Percentiles rank a stretch among this genome's conserved stretches.
phyloP scores from a whole-genome alignment of 2,797 vertebrate species.

The Miichthys miiuy region DNA sequence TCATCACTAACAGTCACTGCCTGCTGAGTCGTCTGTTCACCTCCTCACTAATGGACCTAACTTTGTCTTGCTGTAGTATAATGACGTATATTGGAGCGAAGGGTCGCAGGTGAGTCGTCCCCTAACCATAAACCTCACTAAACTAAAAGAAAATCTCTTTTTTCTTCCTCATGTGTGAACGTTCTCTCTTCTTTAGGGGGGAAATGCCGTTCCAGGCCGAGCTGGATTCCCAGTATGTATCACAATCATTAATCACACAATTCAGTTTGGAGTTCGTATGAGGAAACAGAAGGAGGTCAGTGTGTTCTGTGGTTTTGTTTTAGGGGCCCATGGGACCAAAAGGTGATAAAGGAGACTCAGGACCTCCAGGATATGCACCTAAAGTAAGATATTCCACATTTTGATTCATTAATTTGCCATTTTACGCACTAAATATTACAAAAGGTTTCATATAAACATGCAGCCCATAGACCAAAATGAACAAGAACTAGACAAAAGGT shows the following conservation, averaged over 20 bases:
- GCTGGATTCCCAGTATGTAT: constrained; percentile 87
- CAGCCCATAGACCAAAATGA: too few species aligned
- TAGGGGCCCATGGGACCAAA: constrained; percentile 90
- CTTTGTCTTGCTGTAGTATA: constrained; percentile 78
- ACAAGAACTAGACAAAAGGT: too few species aligned
- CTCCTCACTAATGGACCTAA: constrained; percentile 71
- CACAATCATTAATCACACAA: neutral
- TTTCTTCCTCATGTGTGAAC: neutral
- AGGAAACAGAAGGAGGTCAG: neutral
- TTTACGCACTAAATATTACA: neutral
- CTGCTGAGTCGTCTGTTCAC: constrained; percentile 32
- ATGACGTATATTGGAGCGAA: constrained; percentile 71
- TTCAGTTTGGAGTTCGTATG: neutral
- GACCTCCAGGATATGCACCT: constrained; percentile 83
- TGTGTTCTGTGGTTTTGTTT: constrained; percentile 9
- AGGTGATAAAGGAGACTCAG: constrained; percentile 87
- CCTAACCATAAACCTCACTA: constrained; percentile 11
- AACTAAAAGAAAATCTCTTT: neutral
- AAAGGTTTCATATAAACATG: too few species aligned
- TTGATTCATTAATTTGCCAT: neutral
- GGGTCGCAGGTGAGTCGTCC: constrained; percentile 76
- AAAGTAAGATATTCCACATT: constrained; percentile 82
- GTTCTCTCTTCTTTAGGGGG: constrained; percentile 63
- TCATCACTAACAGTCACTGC: constrained; percentile 67
- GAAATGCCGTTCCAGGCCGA: constrained; percentile 72